Evolutionary conservation across 53 echinoderm and acorn worm genomes (phyloP).

Genomic region (Antedon mediterranea): DNA sequence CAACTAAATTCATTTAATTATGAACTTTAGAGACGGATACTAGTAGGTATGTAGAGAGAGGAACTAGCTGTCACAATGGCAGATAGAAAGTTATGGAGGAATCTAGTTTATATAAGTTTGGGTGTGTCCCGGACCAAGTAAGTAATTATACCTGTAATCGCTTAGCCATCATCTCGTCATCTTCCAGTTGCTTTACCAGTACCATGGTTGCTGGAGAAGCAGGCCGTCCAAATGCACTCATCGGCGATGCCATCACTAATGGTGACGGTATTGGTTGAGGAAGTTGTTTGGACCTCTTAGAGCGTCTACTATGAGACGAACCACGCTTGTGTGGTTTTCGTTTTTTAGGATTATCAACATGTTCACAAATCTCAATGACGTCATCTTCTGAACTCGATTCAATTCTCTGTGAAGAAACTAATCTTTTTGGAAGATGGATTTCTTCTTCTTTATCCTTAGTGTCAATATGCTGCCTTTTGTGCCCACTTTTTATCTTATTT

Average conservation of each 20-base stretch:
- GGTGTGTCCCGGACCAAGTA: no score
- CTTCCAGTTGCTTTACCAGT: constrained; percentile 46
- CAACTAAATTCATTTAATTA: no score
- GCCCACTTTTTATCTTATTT: neutral
- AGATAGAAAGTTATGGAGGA: no score
- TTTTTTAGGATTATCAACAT: neutral
- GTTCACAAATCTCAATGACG: neutral
- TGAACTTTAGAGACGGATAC: no score
- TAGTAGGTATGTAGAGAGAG: no score
- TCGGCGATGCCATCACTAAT: neutral
- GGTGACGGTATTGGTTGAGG: neutral
- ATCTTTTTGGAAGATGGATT: neutral
- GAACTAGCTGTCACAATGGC: no score
- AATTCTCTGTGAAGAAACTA: neutral
- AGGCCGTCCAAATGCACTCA: neutral
- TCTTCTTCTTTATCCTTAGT: neutral
- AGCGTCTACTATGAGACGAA: neutral
- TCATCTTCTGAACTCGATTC: neutral
- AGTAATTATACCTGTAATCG: constrained; percentile 74
- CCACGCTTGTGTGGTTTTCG: neutral
- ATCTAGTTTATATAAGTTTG: no score
- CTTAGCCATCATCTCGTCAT: constrained; percentile 75
- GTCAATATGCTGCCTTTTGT: neutral
- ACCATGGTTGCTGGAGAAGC: neutral
- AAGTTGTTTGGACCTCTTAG: neutral